Base-by-base conservation (phyloP, 2,888 invertebrate genomes). In the Platycnemis pennipes region DNA sequence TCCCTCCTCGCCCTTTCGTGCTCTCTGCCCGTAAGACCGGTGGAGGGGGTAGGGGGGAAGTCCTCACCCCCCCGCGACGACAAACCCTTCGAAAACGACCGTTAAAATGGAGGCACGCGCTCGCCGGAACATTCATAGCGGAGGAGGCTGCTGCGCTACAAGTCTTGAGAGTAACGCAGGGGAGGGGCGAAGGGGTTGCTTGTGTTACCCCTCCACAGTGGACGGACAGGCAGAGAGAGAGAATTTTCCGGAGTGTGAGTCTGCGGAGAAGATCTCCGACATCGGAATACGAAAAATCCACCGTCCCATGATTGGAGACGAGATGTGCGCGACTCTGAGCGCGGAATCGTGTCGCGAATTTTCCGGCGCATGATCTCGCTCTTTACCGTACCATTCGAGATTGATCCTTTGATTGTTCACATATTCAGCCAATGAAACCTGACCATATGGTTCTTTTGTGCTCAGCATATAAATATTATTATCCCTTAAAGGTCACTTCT, bases 81-180 rank as follows among this genome's bases (percentile, higher is more conserved):
- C 37, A 37, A 37, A 26, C 1, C 77, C 31, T 45, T 42, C 26
- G 63, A 91, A 91, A 44, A 56, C 69, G 91, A 63, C 91, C 91
- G 91, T 91, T 91, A 63, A 91, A 63, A 63, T 45, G 91, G 11
- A 77, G 77, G 91, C 44, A 91, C 56, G 63, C 91, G 91, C 91
- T 31, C 42, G 37, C 89, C 37, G 53, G 0, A 56, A 44, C 63
- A 69, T 91, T 89, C 69, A 63, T 69, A 63, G 91, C 69, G 91
- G 37, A 63, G 88, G 31, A 31, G 49, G 44, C 22, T 11, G 89
- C 37, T 37, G 89, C 0, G 31, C 2, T n/a, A 42, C 11, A 4
- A 44, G 86, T 8, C 7, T 87, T 45, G n/a, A 46, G 44, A 11
- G 44, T n/a, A 8, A 44, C 2, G n/a, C 26, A 45, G 45, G 11